Base-by-base conservation (phyloP, 2,888 invertebrate species). In the Dendrolimus houi region DNA sequence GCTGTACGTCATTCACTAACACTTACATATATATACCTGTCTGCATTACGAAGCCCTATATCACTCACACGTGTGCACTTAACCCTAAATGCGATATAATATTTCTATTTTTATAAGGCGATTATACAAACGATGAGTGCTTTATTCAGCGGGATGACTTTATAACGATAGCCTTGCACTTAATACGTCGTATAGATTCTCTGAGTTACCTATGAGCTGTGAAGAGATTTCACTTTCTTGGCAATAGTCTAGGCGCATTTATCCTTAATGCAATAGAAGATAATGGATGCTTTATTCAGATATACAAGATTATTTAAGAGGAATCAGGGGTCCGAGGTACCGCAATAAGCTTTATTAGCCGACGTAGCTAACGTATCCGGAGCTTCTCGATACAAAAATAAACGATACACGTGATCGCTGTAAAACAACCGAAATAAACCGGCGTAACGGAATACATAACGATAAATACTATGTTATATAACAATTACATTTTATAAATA, bases 11-110 rank as follows among this genome's bases (percentile, higher is more conserved):
- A 70, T 67, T 61, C 69, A 71, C 71, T 72, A 74, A 76, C 69
- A 71, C 62, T 64, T 66, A 61, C 65, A 60, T 64, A 61, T 65
- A 60, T 64, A 71, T 75, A 71, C 77, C 74, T 75, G 77, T 68
- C 64, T 60, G 63, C 71, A 70, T 62, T 66, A 61, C 62, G 86
- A 87, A 88, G 83, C 86, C 87, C 75, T 74, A 75, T 60, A 62
- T 62, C 65, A 66, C 59, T 65, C 64, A 55, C 61, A 59, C 61
- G 56, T 57, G 58, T 29, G 29, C 29, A 29, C 59, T 54, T 54
- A 60, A 59, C 59, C 54, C 57, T 60, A 54, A 53, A 58, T 56
- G 52, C 58, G 64, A 41, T 58, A 60, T 57, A 62, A 67, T 69
- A 74, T 71, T 77, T 70, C 69, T 71, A 77, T 78, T 78, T 74